Evolutionary conservation across 2,888 invertebrate genomes (phyloP), one percentile per base, ranked within the genome.

Genomic region (Proisotoma minuta): DNA sequence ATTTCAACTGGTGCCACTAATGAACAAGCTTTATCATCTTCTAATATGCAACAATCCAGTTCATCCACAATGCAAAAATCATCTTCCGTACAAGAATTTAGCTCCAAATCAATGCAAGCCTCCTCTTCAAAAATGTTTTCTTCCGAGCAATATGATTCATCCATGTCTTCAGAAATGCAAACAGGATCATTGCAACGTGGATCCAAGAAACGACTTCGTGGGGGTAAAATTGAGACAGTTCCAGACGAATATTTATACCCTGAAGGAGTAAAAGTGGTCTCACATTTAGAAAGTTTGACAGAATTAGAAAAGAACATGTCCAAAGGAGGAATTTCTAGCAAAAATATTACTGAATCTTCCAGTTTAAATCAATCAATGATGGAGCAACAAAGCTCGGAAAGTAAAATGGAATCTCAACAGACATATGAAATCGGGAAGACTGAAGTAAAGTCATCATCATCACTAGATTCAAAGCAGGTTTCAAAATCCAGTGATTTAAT

Each of bases 231-330:
- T 18, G 69, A 69, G 40, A 63, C 54, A 39, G 65, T 71, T 12
- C 65, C 66, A 4, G 68, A 68, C 48, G 68, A 69, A 20, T 66
- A 68, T 43, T 60, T 68, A 28, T 68, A 67, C 26, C 66, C 68
- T 8, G 57, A 59, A n/a, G 67, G 65, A 18, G 60, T 63, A 3
- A 65, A 66, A 23, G 59, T 65, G 23, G 49, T 47, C 5, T 61
- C 65, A 1, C 60, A 60, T 10, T 28, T 51, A 5, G 65, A 62
- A 40, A 61, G 59, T 18, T 20, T 59, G 20, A 51, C 65, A n/a
- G 65, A 61, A 50, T 39, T 65, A 10, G 59, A 62, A 28, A 59
- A 47, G 27, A 58, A 48, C 22, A 48, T 59, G 26, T 39, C 43
- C 5, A 56, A 51, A 24, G 29, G 43, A n/a, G n/a, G n/a, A n/a